Evolutionary conservation across 2,797 vertebrate species (phyloP), one percentile per base, ranked within the genome.

Genomic region (Hyperoplus immaculatus): DNA sequence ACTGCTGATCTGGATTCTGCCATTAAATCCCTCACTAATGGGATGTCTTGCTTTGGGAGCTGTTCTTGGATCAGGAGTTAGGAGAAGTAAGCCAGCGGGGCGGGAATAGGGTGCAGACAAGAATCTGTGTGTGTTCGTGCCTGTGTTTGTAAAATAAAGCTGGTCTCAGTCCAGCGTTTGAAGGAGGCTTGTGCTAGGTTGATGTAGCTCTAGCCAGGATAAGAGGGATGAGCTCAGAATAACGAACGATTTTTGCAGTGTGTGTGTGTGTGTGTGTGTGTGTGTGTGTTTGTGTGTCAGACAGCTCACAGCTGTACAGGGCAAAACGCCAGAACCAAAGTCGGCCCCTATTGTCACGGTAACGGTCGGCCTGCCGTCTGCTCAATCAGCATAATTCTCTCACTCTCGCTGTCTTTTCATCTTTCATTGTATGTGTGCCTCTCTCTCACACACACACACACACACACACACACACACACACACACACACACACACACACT

Each of bases 271-370:
- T 63, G 64, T 38, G 39, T 65, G 38, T 57, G 69, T 64, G 71
- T 73, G 80, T 68, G 60, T 67, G 67, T 79, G 69, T 77, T 62
- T 69, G 75, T 73, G 58, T 77, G 54, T 83, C 47, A 82, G 87
- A 90, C 88, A 83, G 80, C 78, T 87, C 87, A 74, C 91, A 90
- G 90, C 93, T 93, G 88, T 92, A 90, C 84, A 89, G 77, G 88
- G 89, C 91, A 88, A 71, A 81, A 81, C 5, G 87, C 92, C 91
- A 93, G 86, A 76, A 74, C 83, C 69, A 75, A 84, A 91, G 88
- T 89, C 86, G 56, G 71, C 84, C 85, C 78, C 91, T 83, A 90
- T 93, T 93, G 92, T 94, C 86, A 83, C 62, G 4, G 75, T 90
- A 92, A 93, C 88, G 87, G 90, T 87, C 57, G 18, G 69, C 78